Conservation (phyloP, 1,140 invertebrate genomes). For the Musca domestica region DNA sequence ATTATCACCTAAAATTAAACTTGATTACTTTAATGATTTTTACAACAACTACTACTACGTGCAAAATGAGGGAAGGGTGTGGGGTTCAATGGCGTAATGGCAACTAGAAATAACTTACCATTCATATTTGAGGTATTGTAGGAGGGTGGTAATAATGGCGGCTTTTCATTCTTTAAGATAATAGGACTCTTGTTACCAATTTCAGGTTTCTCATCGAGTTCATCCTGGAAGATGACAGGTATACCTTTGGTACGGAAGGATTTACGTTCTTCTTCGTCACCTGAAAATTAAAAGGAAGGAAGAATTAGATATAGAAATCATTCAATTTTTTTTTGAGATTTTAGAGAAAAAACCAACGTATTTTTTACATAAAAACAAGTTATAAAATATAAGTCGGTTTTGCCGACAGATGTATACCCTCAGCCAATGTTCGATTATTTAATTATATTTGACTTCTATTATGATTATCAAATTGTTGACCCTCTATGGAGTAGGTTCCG, state of each 20-base stretch:
- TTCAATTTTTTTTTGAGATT: background rate
- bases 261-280: conserved; percentile 75
- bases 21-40: conserved; percentile 21
- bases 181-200: conserved; percentile 85
- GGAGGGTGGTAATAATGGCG: conserved; percentile 72
- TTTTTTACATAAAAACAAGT: no score
- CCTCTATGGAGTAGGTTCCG: no score
- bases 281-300: conserved; percentile 34
- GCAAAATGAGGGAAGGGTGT: background rate
- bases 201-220: conserved; percentile 86
- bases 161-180: conserved; percentile 90
- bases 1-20: conserved; percentile 40
- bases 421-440: no score
- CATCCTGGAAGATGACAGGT: conserved; percentile 93
- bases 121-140: conserved; percentile 52
- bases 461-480: no score
- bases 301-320: background rate
- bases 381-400: no score
- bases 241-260: conserved; percentile 87
- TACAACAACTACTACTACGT: conserved; percentile 7
- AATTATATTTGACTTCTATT: no score
- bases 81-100: background rate
- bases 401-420: no score
- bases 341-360: background rate
- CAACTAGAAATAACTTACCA: conserved; percentile 30